These are phyloP conservation scores for Drosophila orena DNA, from an alignment of 1,140 invertebrate species.

Conservation along the genomic window DNA sequence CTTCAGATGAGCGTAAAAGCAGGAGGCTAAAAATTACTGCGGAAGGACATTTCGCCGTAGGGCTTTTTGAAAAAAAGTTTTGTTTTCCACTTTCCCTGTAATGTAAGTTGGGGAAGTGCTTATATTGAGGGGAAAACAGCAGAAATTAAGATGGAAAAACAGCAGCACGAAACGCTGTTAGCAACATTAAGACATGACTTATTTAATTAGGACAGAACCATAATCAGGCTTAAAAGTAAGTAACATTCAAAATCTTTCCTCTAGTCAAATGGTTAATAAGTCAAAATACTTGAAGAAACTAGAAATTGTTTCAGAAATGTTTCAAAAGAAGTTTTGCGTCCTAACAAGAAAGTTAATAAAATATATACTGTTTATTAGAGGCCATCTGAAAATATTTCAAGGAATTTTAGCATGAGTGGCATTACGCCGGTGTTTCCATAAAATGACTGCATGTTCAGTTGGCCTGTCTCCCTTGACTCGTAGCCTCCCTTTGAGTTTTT, in stretches of 20 bases:
- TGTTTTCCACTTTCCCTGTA: conserved; percentile 9
- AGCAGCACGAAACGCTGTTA: not conserved
- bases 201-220: not conserved
- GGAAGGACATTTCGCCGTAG: conserved; percentile 37
- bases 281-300: no score
- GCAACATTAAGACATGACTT: not conserved
- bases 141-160: conserved; percentile 11
- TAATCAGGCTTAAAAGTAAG: not conserved
- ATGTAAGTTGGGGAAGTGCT: not conserved
- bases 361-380: no score
- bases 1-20: conserved; percentile 14
- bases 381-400: no score
- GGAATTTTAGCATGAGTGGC: no score
- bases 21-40: conserved; percentile 19
- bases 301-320: no score
- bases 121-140: conserved; percentile 17
- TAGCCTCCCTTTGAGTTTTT: conserved; percentile 25
- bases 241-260: not conserved
- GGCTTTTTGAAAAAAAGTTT: conserved; percentile 6
- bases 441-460: conserved; percentile 12
- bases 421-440: not conserved
- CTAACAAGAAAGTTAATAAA: no score
- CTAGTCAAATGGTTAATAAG: not conserved
- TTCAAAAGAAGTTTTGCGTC: no score
- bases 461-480: not conserved